A percentile compares a stretch with the other conserved stretches of the same genome.
Evolutionary conservation across 2,888 invertebrate genomes (phyloP).

Genomic region (Philopedon plagiatum): DNA sequence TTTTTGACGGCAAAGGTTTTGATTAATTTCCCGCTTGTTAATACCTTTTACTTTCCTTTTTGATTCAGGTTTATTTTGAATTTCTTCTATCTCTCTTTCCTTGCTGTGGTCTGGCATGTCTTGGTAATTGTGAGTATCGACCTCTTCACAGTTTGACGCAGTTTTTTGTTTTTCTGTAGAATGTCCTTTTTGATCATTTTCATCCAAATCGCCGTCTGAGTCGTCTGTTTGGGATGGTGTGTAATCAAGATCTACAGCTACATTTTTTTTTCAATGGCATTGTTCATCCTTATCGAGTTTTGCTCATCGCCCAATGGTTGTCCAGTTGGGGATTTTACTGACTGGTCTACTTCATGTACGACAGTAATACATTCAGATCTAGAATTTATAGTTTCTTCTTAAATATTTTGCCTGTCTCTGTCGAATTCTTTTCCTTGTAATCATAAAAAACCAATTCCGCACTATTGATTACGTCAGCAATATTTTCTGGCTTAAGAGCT

Average conservation of each 20-base stretch:
- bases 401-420: not conserved
- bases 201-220: not conserved
- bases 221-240: not conserved
- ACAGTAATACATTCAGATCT: not conserved
- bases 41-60: not conserved
- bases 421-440: not conserved
- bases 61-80: not conserved
- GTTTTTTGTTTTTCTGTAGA: not conserved
- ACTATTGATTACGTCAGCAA: not conserved
- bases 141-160: not conserved
- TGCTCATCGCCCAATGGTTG: not conserved
- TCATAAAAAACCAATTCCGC: constrained; percentile 19
- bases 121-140: too few species aligned
- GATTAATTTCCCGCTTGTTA: not conserved
- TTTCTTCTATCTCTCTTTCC: not conserved
- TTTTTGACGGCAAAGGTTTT: not conserved
- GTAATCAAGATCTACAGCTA: not conserved
- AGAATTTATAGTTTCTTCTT: not conserved
- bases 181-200: not conserved
- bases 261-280: not conserved
- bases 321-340: not conserved
- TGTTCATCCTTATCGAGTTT: not conserved
- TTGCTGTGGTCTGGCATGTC: not conserved
- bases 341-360: not conserved
- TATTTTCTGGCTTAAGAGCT: constrained; percentile 9